Conservation (phyloP, 2,888 invertebrate genomes). For the Hartigia nigra region DNA sequence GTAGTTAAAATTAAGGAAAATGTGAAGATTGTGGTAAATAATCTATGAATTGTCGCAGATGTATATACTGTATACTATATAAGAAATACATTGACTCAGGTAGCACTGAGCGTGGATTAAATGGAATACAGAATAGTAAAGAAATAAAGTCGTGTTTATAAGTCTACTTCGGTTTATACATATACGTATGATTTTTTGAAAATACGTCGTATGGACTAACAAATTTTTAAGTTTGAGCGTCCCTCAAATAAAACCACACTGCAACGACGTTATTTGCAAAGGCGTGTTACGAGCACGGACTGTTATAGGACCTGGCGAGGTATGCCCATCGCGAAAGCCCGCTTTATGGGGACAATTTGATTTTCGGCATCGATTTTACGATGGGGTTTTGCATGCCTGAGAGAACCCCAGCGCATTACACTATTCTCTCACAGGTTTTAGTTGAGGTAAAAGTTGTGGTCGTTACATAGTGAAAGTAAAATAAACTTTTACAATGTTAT, state of each 20-base stretch:
- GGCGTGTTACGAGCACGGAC: background rate
- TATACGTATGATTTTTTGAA: constrained; percentile 8
- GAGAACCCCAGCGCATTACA: constrained; percentile 17
- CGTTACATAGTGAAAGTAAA: constrained; percentile 44
- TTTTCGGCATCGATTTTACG: constrained; percentile 52
- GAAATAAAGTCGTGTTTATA: background rate
- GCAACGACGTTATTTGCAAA: constrained; percentile 9
- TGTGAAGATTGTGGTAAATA: background rate
- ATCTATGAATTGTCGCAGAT: background rate
- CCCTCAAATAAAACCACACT: constrained; percentile 53
- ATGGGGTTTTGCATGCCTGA: constrained; percentile 46
- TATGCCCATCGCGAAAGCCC: constrained; percentile 10
- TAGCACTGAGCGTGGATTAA: background rate
- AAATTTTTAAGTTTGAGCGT: constrained; percentile 46
- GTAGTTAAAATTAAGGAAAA: background rate
- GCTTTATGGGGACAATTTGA: constrained; percentile 53
- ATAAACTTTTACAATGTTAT: constrained; percentile 51
- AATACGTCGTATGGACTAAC: constrained; percentile 41
- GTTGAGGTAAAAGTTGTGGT: constrained; percentile 59
- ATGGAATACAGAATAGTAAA: background rate
- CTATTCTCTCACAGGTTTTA: constrained; percentile 22
- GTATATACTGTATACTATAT: background rate
- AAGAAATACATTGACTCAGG: background rate
- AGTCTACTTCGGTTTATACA: constrained; percentile 29
- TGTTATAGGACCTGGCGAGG: background rate